Evolutionary conservation across 1,140 invertebrate genomes (phyloP).

Genomic region (Lasioglossum baleicum): DNA sequence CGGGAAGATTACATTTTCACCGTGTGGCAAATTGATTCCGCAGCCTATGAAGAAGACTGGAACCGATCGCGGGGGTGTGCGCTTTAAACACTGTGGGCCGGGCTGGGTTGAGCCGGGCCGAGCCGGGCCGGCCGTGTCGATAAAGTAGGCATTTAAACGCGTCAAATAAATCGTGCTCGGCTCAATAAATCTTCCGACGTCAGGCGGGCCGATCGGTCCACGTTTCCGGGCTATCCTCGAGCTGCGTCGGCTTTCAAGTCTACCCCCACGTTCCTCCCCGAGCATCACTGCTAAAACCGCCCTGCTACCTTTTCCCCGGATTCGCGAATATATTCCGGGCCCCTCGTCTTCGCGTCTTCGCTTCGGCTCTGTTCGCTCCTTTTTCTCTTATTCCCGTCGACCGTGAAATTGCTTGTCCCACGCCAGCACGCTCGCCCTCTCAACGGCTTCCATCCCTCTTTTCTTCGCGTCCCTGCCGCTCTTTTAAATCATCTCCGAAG

Average conservation of each 20-base stretch:
- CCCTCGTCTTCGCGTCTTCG: neutral
- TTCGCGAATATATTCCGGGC: slow-evolving; percentile 23
- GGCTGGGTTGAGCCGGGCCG: neutral
- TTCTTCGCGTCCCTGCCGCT: slow-evolving; percentile 2
- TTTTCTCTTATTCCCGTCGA: slow-evolving; percentile 45
- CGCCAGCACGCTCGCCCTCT: neutral
- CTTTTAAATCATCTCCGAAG: slow-evolving; percentile 57
- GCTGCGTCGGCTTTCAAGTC: slow-evolving; percentile 16
- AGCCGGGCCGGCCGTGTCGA: slow-evolving; percentile 45
- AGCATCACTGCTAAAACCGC: slow-evolving; percentile 43
- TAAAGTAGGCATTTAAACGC: slow-evolving; percentile 74
- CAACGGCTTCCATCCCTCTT: neutral
- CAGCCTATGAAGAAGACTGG: neutral
- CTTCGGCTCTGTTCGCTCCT: neutral
- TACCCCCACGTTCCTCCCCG: slow-evolving; percentile 5
- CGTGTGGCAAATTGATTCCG: slow-evolving; percentile 34
- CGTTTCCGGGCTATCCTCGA: slow-evolving; percentile 47
- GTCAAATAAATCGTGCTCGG: slow-evolving; percentile 70
- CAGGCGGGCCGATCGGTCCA: slow-evolving; percentile 64
- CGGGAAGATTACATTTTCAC: slow-evolving; percentile 36
- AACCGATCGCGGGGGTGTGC: neutral
- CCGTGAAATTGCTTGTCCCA: slow-evolving; percentile 52
- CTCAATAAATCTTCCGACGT: slow-evolving; percentile 69
- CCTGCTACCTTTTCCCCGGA: slow-evolving; percentile 36
- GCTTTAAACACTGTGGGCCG: slow-evolving; percentile 30